These are phyloP conservation scores for Apodemia mormo DNA, from an alignment of 2,888 invertebrate species.

Conservation along the genomic window DNA sequence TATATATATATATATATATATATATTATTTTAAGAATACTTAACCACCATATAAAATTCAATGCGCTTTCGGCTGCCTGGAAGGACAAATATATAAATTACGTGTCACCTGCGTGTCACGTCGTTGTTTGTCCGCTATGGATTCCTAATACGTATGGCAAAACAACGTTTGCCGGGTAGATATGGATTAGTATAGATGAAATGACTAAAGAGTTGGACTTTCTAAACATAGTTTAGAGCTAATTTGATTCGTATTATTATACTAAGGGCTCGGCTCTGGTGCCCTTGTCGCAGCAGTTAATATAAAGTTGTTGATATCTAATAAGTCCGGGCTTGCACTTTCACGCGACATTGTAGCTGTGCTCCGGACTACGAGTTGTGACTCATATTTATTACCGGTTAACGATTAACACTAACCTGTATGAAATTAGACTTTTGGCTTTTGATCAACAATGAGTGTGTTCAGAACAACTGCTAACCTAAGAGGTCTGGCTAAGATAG, in stretches of 20 bases:
- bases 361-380: not conserved
- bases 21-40: no score
- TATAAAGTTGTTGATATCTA: conserved; percentile 22
- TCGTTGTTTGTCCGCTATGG: no score
- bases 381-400: conserved; percentile 5
- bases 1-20: no score
- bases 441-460: not conserved
- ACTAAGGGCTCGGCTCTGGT: not conserved
- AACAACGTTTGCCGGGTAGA: no score
- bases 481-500: no score
- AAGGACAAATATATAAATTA: no score
- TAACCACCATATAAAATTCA: no score
- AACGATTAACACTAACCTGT: conserved; percentile 6
- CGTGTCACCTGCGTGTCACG: no score
- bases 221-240: not conserved
- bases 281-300: conserved; percentile 7
- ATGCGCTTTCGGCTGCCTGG: no score
- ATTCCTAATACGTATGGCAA: no score
- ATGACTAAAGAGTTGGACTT: not conserved
- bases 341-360: conserved; percentile 11
- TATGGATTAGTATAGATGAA: no score
- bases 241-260: not conserved
- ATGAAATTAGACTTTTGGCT: not conserved
- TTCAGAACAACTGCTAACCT: no score
- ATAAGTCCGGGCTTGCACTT: conserved; percentile 10